phyloP scores from a whole-genome alignment of 2,797 vertebrate genomes.

The Sebastolobus altivelis region DNA sequence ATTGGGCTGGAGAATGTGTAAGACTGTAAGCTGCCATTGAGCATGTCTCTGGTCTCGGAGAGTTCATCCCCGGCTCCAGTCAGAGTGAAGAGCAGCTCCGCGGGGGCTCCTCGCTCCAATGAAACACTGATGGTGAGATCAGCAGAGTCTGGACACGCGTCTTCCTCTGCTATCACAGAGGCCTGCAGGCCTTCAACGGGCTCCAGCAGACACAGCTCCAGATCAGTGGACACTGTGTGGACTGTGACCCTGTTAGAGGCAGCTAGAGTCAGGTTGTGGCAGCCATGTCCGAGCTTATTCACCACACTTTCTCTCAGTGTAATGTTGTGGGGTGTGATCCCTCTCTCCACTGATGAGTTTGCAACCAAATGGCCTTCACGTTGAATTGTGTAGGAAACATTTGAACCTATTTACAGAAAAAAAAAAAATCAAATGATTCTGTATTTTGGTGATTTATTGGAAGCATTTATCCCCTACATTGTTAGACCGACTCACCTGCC shows the following conservation, averaged over 20 bases:
- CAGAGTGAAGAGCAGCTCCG: slow-evolving; percentile 85
- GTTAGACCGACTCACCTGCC: slow-evolving; percentile 81
- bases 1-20: slow-evolving; percentile 79
- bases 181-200: slow-evolving; percentile 85
- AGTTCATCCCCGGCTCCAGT: slow-evolving; percentile 75
- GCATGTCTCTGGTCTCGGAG: slow-evolving; percentile 78
- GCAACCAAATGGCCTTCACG: slow-evolving; percentile 76
- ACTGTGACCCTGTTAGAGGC: slow-evolving; percentile 81
- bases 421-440: neutral
- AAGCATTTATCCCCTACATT: neutral
- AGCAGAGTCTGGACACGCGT: slow-evolving; percentile 80
- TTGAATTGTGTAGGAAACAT: slow-evolving; percentile 86
- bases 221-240: slow-evolving; percentile 41
- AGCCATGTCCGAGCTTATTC: slow-evolving; percentile 84
- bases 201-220: slow-evolving; percentile 88
- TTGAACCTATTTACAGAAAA: slow-evolving; percentile 80
- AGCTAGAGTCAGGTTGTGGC: slow-evolving; percentile 84
- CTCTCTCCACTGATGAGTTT: slow-evolving; percentile 73
- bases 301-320: slow-evolving; percentile 82
- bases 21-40: slow-evolving; percentile 54
- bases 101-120: slow-evolving; percentile 83
- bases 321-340: slow-evolving; percentile 83
- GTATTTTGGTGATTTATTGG: neutral
- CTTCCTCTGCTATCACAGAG: slow-evolving; percentile 67
- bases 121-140: slow-evolving; percentile 87